These are phyloP conservation scores for Onychostruthus taczanowskii DNA, from an alignment of 2,113 vertebrate species.

Conservation along the genomic window DNA sequence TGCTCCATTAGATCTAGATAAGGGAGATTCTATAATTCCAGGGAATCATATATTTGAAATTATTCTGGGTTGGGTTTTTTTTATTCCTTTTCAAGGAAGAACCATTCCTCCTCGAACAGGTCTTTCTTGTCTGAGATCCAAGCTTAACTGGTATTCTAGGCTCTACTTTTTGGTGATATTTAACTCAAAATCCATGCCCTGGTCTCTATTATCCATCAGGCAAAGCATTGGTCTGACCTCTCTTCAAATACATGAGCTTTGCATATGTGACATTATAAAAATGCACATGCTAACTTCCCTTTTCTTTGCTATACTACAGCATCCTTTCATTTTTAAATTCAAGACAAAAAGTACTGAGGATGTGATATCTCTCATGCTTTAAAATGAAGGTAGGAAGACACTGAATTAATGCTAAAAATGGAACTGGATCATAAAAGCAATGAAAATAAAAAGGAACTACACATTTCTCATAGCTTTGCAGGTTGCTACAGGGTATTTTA, in stretches of 20 bases:
- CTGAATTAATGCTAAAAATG: background rate
- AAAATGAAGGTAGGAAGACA: background rate
- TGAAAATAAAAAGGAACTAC: background rate
- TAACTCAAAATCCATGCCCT: background rate
- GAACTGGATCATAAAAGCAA: background rate
- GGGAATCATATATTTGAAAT: background rate
- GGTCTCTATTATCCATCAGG: background rate
- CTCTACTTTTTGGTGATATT: background rate
- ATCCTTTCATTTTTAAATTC: background rate
- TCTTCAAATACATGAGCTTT: background rate
- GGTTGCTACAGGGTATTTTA: background rate
- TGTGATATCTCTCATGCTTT: background rate
- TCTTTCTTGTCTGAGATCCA: background rate
- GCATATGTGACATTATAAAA: background rate
- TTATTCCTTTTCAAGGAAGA: background rate
- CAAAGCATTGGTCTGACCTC: background rate
- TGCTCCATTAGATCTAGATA: background rate
- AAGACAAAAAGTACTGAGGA: background rate
- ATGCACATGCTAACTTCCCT: background rate
- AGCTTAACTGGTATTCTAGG: background rate
- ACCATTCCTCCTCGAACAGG: background rate
- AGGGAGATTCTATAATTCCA: background rate
- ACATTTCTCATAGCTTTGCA: background rate
- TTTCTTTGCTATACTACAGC: background rate
- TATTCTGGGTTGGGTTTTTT: background rate